Conservation (phyloP, 2,797 vertebrate species). For the Coregonus ussuriensis region DNA sequence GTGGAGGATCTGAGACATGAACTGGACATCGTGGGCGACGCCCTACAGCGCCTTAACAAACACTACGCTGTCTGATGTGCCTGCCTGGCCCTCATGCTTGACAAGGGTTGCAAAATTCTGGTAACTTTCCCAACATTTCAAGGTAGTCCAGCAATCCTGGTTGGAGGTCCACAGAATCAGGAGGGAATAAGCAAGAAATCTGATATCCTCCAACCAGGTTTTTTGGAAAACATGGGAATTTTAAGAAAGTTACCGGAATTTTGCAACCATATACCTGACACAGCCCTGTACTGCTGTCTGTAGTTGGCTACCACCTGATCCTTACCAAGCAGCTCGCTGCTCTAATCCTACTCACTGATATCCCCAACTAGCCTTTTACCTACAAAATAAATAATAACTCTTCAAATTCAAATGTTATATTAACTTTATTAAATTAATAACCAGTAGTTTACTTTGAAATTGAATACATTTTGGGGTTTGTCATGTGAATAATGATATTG, state of each 20-base stretch:
- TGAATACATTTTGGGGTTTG: not conserved
- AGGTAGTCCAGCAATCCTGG: too few species aligned
- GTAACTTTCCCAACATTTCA: too few species aligned
- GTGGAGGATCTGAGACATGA: conserved; percentile 93
- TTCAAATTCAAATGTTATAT: not conserved
- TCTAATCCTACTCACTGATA: not conserved
- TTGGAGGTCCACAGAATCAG: too few species aligned
- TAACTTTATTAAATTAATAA: not conserved
- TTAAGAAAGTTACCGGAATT: too few species aligned
- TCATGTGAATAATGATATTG: not conserved
- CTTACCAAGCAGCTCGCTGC: not conserved
- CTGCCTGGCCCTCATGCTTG: too few species aligned
- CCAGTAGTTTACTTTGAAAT: not conserved
- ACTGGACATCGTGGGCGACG: conserved; percentile 89
- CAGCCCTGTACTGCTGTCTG: not conserved
- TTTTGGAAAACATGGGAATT: too few species aligned
- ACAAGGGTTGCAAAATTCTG: too few species aligned
- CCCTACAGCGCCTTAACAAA: conserved; percentile 88
- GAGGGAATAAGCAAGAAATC: too few species aligned
- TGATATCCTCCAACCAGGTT: too few species aligned
- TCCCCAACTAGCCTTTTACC: not conserved
- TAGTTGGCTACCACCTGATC: not conserved
- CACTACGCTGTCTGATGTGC: conserved; percentile 44
- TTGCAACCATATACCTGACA: too few species aligned
- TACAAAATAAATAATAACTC: not conserved